Evolutionary conservation across 2,113 vertebrate species (phyloP).

Genomic region (Sander lucioperca): DNA sequence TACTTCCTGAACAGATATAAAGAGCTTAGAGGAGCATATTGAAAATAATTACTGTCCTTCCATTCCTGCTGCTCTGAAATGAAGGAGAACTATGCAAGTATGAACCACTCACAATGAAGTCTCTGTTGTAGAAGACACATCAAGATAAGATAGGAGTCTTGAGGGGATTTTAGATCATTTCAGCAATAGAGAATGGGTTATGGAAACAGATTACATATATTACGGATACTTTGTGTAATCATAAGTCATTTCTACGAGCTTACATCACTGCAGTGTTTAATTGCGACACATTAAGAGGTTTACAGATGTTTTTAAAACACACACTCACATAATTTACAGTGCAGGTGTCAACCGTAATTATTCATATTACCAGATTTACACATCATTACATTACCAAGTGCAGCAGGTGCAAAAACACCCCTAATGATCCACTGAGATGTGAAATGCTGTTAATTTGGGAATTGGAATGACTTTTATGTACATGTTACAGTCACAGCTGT

Average conservation of each 20-base stretch:
- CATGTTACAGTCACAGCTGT: conserved; percentile 29
- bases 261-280: neutral
- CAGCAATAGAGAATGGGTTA: neutral
- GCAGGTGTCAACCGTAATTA: conserved; percentile 22
- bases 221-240: neutral
- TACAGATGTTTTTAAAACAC: conserved; percentile 3
- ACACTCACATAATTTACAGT: conserved; percentile 7
- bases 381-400: conserved; percentile 18
- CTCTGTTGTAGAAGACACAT: neutral
- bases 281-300: neutral
- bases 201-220: neutral
- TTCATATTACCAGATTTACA: conserved; percentile 22
- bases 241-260: neutral
- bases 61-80: conserved; percentile 16
- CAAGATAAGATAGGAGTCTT: neutral
- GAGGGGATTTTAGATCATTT: neutral
- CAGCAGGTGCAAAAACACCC: neutral
- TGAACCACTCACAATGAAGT: conserved; percentile 1
- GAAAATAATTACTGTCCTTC: conserved; percentile 28
- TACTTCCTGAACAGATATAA: conserved; percentile 7
- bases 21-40: conserved; percentile 8
- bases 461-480: conserved; percentile 16
- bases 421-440: conserved; percentile 13
- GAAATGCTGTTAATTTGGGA: conserved; percentile 26
- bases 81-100: neutral